These are phyloP conservation scores for Eudasyphora cyanicolor DNA, from an alignment of 2,888 invertebrate genomes.

Conservation along the genomic window DNA sequence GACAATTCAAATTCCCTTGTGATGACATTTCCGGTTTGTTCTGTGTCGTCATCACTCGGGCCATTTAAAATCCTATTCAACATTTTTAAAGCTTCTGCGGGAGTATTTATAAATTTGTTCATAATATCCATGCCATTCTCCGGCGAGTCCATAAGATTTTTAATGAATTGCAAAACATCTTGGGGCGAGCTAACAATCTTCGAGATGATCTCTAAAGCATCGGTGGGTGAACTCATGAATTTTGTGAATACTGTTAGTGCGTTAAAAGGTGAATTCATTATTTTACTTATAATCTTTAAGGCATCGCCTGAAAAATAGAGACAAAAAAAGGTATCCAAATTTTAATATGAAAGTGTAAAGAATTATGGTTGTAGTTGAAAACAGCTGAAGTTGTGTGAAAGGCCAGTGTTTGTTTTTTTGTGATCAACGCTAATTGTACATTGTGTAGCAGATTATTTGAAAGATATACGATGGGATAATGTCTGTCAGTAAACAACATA, in stretches of 20 bases:
- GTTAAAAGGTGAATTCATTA: constrained; percentile 80
- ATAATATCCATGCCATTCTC: constrained; percentile 79
- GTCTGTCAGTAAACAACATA: too few relatives aligned
- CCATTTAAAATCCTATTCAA: constrained; percentile 79
- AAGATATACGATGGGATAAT: too few relatives aligned
- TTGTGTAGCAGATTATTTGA: too few relatives aligned
- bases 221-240: constrained; percentile 80
- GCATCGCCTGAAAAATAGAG: constrained; percentile 74
- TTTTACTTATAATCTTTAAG: constrained; percentile 79
- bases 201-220: constrained; percentile 79
- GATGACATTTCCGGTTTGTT: neutral
- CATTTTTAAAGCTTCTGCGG: constrained; percentile 78
- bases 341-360: neutral
- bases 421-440: too few relatives aligned
- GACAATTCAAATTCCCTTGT: neutral
- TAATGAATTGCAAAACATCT: constrained; percentile 79
- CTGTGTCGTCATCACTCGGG: constrained; percentile 30
- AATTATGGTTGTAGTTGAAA: neutral
- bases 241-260: constrained; percentile 80
- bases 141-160: constrained; percentile 79
- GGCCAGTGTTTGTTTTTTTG: too few relatives aligned
- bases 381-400: neutral
- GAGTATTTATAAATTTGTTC: constrained; percentile 80
- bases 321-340: neutral
- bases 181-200: constrained; percentile 79